Conservation (phyloP, 2,888 invertebrate genomes). For the Sinhomidia bicolor region DNA sequence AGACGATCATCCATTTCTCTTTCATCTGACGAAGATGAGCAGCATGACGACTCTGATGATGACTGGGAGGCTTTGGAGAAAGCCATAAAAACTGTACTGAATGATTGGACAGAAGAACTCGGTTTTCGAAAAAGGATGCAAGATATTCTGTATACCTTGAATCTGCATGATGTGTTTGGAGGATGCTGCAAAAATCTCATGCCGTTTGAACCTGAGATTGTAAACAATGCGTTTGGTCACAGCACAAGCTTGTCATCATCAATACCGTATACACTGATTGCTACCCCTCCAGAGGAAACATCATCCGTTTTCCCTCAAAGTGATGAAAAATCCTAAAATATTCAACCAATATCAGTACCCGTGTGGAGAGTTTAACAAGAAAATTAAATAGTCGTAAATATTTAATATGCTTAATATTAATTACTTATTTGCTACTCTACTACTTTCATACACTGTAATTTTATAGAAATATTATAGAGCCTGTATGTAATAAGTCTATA, state of each 20-base stretch:
- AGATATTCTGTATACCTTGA: conserved; percentile 20
- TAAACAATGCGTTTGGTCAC: not conserved
- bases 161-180: conserved; percentile 37
- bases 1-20: not conserved
- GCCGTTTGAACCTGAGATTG: not conserved
- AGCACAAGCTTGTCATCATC: not conserved
- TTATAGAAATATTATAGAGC: not conserved
- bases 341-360: too few species aligned
- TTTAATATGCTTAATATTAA: not conserved
- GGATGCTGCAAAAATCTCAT: conserved; percentile 23
- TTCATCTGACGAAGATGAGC: not conserved
- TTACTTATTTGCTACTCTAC: not conserved
- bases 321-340: not conserved
- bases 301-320: not conserved
- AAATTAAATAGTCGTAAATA: not conserved
- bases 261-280: not conserved
- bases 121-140: conserved; percentile 26
- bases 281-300: not conserved
- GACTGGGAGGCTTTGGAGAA: conserved; percentile 50
- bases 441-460: conserved; percentile 1
- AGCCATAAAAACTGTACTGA: not conserved
- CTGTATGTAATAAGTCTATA: not conserved
- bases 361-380: not conserved
- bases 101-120: conserved; percentile 60
- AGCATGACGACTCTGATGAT: not conserved